Evolutionary conservation across 2,888 invertebrate species (phyloP).

Genomic region (Hemaris fuciformis): DNA sequence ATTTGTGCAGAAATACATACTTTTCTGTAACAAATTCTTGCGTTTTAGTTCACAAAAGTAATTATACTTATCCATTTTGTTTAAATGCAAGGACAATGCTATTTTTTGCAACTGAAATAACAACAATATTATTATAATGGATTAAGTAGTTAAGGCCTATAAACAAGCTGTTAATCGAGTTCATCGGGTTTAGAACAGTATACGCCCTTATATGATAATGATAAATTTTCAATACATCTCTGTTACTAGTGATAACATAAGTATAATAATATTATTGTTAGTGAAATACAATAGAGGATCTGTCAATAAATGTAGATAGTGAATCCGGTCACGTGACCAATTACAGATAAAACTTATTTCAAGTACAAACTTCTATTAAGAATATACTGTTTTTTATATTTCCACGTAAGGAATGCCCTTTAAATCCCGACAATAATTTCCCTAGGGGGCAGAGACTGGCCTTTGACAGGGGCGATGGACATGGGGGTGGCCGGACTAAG

Average conservation of each 20-base stretch:
- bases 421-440: slow-evolving; percentile 82
- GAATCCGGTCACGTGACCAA: slow-evolving; percentile 59
- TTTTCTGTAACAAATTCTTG: too few species aligned
- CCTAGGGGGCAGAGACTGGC: slow-evolving; percentile 70
- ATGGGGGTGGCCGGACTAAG: slow-evolving; percentile 66
- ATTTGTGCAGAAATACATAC: too few species aligned
- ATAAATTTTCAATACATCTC: not conserved
- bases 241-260: not conserved
- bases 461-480: slow-evolving; percentile 79
- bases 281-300: slow-evolving; percentile 32
- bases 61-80: too few species aligned
- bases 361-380: slow-evolving; percentile 63
- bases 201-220: too few species aligned
- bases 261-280: slow-evolving; percentile 16
- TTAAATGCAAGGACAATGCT: too few species aligned
- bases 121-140: too few species aligned
- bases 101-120: too few species aligned
- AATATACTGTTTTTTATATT: slow-evolving; percentile 72
- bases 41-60: too few species aligned
- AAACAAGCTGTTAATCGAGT: too few species aligned
- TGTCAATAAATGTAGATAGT: slow-evolving; percentile 31
- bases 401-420: slow-evolving; percentile 77
- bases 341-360: slow-evolving; percentile 56
- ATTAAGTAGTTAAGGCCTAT: too few species aligned
- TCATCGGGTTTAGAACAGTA: too few species aligned